Conservation (phyloP, 2,797 vertebrate species). For the Bradypus variegatus region DNA sequence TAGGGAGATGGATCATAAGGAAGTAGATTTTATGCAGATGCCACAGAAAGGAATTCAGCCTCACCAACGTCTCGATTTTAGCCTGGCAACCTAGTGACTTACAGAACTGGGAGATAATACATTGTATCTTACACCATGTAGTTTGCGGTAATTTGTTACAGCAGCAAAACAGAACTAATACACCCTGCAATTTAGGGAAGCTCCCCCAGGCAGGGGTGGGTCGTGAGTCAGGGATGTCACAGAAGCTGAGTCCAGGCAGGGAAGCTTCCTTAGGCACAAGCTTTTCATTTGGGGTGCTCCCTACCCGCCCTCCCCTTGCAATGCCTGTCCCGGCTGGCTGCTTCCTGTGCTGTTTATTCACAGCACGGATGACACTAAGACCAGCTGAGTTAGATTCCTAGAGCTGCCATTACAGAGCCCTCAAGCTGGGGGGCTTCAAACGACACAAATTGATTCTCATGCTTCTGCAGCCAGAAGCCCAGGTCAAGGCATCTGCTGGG, state of each 20-base stretch:
- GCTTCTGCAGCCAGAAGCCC: too few relatives aligned
- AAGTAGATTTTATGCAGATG: not conserved
- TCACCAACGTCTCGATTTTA: not conserved
- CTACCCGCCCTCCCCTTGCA: too few relatives aligned
- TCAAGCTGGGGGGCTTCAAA: too few relatives aligned
- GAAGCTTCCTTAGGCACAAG: not conserved
- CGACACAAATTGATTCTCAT: too few relatives aligned
- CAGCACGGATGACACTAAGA: rapidly evolving
- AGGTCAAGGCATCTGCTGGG: too few relatives aligned
- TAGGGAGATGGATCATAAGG: rapidly evolving
- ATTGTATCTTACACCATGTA: not conserved
- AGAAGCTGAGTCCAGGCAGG: too few relatives aligned
- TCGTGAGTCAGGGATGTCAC: not conserved
- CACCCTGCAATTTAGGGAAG: too few relatives aligned
- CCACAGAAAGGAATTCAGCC: rapidly evolving
- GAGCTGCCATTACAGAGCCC: too few relatives aligned
- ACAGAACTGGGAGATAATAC: not conserved
- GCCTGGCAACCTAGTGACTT: not conserved
- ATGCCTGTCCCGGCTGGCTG: not conserved
- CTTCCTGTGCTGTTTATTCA: not conserved
- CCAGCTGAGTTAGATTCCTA: not conserved
- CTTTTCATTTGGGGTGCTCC: too few relatives aligned
- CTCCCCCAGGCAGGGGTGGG: not conserved
- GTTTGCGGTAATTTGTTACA: not conserved
- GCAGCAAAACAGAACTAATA: not conserved